These are phyloP conservation scores for Tamias sibiricus DNA, from an alignment of 2,113 vertebrate species.

Conservation along the genomic window DNA sequence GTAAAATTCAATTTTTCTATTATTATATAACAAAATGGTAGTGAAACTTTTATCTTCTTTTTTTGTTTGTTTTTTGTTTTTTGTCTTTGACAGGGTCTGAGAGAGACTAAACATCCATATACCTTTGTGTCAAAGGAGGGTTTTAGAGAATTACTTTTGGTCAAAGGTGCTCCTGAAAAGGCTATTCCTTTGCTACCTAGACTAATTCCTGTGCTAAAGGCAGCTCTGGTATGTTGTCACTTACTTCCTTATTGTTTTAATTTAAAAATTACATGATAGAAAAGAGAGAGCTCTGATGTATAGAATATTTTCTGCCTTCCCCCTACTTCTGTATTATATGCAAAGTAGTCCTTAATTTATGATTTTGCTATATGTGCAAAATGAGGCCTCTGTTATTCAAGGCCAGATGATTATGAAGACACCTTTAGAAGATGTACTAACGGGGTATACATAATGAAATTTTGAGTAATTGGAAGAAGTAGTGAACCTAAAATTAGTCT, in stretches of 20 bases:
- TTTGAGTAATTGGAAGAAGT: neutral
- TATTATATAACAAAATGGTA: neutral
- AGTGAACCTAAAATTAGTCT: neutral
- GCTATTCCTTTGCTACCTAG: slow-evolving; percentile 87
- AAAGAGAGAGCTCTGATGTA: neutral
- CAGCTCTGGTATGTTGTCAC: slow-evolving; percentile 85
- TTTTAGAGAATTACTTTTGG: slow-evolving; percentile 88
- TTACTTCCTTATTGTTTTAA: neutral
- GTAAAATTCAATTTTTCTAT: neutral
- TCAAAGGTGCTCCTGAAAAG: slow-evolving; percentile 87
- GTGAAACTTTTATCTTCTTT: slow-evolving; percentile 8
- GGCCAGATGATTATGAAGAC: neutral
- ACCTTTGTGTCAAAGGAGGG: slow-evolving; percentile 91
- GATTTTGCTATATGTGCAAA: neutral
- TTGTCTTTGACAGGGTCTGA: slow-evolving; percentile 86
- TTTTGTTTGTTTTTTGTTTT: neutral
- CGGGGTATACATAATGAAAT: neutral
- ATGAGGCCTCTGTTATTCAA: neutral
- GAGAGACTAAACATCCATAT: slow-evolving; percentile 90
- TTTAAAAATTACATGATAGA: neutral
- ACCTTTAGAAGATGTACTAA: neutral
- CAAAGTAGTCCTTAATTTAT: neutral
- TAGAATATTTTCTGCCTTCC: neutral
- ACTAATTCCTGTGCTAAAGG: slow-evolving; percentile 88
- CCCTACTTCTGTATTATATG: neutral